These are phyloP conservation scores for Artibeus lituratus DNA, from an alignment of 2,797 vertebrate genomes.

Conservation along the genomic window DNA sequence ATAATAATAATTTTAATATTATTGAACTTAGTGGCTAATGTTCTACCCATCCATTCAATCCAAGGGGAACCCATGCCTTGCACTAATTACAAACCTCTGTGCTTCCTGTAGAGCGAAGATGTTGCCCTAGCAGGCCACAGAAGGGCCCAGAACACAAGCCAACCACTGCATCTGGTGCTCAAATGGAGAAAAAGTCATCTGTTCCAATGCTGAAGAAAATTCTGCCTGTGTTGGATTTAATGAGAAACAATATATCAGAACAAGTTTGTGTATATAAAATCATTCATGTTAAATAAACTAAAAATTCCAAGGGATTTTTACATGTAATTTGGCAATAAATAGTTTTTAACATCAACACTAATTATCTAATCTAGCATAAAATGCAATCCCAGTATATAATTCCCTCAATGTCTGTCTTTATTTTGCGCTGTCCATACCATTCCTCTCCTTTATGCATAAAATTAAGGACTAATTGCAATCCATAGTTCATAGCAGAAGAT, in stretches of 20 bases:
- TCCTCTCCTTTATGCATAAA: not conserved
- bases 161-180: not conserved
- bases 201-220: not conserved
- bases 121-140: not conserved
- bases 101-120: not conserved
- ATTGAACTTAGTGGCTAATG: not conserved
- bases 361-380: not conserved
- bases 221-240: not conserved
- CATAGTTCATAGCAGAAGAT: not conserved
- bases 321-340: not conserved
- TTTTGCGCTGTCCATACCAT: not conserved
- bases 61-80: not conserved
- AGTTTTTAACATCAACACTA: not conserved
- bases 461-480: not conserved
- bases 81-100: not conserved
- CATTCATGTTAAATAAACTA: not conserved
- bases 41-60: not conserved
- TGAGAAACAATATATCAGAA: not conserved
- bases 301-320: not conserved
- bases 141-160: not conserved
- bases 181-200: not conserved
- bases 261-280: not conserved
- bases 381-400: not conserved
- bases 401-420: not conserved
- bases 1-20: not conserved